Base-by-base conservation (phyloP, 2,113 vertebrate genomes). In the Ranitomeya imitator region DNA sequence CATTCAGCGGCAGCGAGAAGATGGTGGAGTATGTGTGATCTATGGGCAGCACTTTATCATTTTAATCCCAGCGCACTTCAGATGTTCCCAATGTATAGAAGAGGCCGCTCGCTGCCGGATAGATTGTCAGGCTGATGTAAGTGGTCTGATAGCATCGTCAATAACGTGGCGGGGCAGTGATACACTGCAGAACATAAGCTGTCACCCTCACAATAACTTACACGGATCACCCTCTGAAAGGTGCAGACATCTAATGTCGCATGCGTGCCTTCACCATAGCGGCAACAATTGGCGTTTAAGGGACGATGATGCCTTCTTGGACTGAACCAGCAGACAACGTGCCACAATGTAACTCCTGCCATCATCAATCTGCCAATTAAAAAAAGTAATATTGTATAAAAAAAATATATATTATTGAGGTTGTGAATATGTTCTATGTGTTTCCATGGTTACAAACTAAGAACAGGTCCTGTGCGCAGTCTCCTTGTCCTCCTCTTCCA, bases 11-110 rank as follows among this genome's bases (percentile, higher is more conserved):
- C 93, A 76, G 74, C 88, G 89, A 92, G 85, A 90, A 90, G 90
- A 93, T 88, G 91, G 91, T 88, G 91, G 90, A 87, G 89, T 92
- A 91, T 91, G 89, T 92, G 92, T 93, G 93, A 92, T 93, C 88
- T 90, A 90, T 92, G 90, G 91, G 21, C 73, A 52, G 16, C 21
- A 93, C 71, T 92, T 93, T 90, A 92, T 90, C 90, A 91, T 92
- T 93, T 91, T 93, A 92, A 94, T 92, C 91, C 59, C 65, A 90
- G 79, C 1, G n/a, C 91, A 83, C 89, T 92, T 90, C 88, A 92
- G 90, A 89, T 92, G 90, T 91, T 92, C 92, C 90, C 91, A 90
- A 91, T 86, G 63, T 71, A 76, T 87, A 83, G 78, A 90, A 91
- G 90, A 90, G 91, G 92, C 90, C 83, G 91, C 89, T 89, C 51